Conservation (phyloP, 1,140 invertebrate species). For the Nylanderia fulva region DNA sequence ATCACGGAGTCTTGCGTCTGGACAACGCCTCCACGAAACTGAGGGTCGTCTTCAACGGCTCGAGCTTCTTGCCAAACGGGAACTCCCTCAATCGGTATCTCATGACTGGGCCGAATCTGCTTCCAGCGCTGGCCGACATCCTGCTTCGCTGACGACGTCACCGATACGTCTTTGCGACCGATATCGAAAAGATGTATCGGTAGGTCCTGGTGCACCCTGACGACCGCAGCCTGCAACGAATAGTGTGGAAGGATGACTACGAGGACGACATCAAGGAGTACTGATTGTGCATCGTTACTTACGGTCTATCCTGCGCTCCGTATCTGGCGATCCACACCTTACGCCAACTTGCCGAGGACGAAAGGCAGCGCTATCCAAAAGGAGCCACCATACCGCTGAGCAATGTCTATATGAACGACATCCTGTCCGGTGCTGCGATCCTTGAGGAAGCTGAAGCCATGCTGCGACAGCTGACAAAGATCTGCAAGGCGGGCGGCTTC, state of each 20-base stretch:
- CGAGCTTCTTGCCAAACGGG: not conserved
- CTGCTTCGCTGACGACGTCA: not conserved
- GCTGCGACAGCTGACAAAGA: too few species aligned
- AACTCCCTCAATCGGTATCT: not conserved
- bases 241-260: not conserved
- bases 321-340: too few species aligned
- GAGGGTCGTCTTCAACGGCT: not conserved
- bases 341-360: too few species aligned
- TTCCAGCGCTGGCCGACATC: not conserved
- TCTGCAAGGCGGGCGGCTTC: too few species aligned
- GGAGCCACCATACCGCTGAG: too few species aligned
- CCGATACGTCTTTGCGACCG: not conserved
- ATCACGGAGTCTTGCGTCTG: not conserved
- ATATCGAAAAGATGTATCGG: not conserved
- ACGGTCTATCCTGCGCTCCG: too few species aligned
- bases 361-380: too few species aligned
- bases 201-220: not conserved
- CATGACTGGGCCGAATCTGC: not conserved
- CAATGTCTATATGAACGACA: too few species aligned
- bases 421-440: too few species aligned
- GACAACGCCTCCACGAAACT: not conserved
- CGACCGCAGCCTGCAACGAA: not conserved
- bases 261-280: too few species aligned
- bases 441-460: too few species aligned
- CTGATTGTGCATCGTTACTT: too few species aligned